Percentiles rank a stretch among this genome's conserved stretches.
Evolutionary conservation across 1,140 invertebrate species (phyloP).

Genomic region (Cylas formicarius): DNA sequence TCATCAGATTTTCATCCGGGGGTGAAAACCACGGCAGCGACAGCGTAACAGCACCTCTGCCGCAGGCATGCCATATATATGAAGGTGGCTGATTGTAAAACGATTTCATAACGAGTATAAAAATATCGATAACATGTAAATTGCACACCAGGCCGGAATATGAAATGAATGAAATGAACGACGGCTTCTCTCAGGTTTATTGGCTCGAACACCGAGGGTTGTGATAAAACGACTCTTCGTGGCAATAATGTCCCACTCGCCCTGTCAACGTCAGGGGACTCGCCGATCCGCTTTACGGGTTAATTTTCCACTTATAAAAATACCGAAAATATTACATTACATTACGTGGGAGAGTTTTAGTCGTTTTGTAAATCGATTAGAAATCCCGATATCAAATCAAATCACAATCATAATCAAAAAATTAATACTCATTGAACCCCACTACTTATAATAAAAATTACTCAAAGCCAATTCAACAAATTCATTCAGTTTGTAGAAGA

Average conservation of each 20-base stretch:
- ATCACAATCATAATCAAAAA: too few relatives aligned
- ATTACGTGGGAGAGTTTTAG: too few relatives aligned
- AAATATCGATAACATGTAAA: constrained; percentile 44
- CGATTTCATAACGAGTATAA: constrained; percentile 41
- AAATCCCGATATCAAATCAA: too few relatives aligned
- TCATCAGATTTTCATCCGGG: constrained; percentile 16
- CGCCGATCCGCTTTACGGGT: constrained; percentile 37
- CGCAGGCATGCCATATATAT: constrained; percentile 19
- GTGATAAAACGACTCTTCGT: constrained; percentile 40
- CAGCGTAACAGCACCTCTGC: constrained; percentile 13
- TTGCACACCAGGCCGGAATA: constrained; percentile 38
- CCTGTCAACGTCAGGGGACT: constrained; percentile 32
- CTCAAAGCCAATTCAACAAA: too few relatives aligned
- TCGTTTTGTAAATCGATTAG: too few relatives aligned
- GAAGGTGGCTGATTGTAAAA: constrained; percentile 35
- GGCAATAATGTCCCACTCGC: constrained; percentile 40
- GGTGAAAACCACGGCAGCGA: constrained; percentile 10
- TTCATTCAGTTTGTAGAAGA: too few relatives aligned
- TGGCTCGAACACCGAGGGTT: constrained; percentile 32
- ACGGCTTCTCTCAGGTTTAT: constrained; percentile 37
- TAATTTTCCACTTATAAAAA: too few relatives aligned
- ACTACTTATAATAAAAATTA: too few relatives aligned
- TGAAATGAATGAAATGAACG: constrained; percentile 42
- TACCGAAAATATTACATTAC: too few relatives aligned
- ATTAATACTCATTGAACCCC: too few relatives aligned